Conservation (phyloP, 2,797 vertebrate species). For the Pteropus rufus region DNA sequence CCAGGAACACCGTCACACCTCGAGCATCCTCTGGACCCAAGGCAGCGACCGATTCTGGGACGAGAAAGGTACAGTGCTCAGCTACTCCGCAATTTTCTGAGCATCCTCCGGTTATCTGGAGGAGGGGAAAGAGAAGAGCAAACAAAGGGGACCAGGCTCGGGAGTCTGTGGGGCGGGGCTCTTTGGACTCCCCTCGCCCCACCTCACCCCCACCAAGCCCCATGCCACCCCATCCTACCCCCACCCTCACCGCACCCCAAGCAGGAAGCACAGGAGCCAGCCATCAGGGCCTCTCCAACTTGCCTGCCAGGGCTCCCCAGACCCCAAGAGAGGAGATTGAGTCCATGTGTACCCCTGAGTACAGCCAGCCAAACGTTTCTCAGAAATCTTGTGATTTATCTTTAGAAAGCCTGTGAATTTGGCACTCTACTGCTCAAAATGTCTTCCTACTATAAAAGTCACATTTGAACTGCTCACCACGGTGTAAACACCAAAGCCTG, state of each 20-base stretch:
- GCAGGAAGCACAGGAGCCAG: background rate
- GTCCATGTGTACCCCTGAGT: background rate
- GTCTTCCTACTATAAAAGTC: background rate
- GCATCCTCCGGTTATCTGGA: background rate
- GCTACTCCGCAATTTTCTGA: background rate
- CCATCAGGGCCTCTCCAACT: background rate
- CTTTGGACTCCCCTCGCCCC: background rate
- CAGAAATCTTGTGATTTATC: background rate
- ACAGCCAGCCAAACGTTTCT: background rate
- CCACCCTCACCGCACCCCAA: background rate
- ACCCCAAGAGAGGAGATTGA: background rate
- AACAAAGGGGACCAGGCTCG: background rate
- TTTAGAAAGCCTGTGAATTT: background rate
- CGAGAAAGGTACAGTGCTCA: slow-evolving; percentile 47
- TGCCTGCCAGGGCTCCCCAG: background rate
- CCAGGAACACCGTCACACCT: background rate
- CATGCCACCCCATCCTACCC: background rate
- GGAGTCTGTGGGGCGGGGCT: background rate
- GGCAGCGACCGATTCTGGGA: background rate
- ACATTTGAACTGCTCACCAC: background rate
- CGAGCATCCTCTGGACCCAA: background rate
- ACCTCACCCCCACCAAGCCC: background rate
- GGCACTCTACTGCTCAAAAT: background rate
- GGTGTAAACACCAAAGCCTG: background rate
- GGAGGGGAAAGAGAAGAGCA: background rate